Percentiles rank a stretch among this genome's conserved stretches.
phyloP scores from a whole-genome alignment of 2,113 vertebrate genomes.

The Psophia crepitans region DNA sequence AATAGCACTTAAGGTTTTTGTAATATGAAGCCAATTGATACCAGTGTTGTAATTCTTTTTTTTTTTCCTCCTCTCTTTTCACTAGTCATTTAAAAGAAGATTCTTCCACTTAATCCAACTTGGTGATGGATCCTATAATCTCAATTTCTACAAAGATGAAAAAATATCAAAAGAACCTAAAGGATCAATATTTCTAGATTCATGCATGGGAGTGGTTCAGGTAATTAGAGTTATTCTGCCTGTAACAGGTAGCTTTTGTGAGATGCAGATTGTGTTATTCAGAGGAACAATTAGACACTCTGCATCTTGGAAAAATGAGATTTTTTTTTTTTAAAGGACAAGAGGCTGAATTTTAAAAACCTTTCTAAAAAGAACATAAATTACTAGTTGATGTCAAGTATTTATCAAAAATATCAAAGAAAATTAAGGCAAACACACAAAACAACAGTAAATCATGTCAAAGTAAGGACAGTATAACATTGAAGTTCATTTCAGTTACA shows the following conservation, averaged over 20 bases:
- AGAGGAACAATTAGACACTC: neutral
- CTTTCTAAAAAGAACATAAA: neutral
- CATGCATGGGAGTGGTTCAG: slow-evolving; percentile 98
- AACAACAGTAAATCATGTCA: neutral
- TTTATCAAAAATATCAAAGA: neutral
- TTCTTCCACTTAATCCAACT: slow-evolving; percentile 98
- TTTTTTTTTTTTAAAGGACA: neutral
- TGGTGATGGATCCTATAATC: slow-evolving; percentile 95
- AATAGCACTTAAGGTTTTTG: neutral
- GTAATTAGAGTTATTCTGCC: slow-evolving; percentile 69
- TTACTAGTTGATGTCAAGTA: neutral
- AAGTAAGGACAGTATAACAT: neutral
- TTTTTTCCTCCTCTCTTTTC: neutral
- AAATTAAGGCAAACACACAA: neutral
- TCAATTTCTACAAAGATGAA: slow-evolving; percentile 99
- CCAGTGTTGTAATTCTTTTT: neutral
- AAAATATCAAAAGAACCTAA: slow-evolving; percentile 99
- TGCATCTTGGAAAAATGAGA: neutral
- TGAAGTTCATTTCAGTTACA: neutral
- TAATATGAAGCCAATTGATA: neutral
- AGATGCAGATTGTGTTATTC: neutral
- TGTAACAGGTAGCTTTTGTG: neutral
- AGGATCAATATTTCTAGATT: slow-evolving; percentile 98
- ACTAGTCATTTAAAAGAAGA: slow-evolving; percentile 95
- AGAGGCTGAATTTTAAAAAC: neutral